Conservation (phyloP, 2,113 vertebrate genomes). For the Galemys pyrenaicus region DNA sequence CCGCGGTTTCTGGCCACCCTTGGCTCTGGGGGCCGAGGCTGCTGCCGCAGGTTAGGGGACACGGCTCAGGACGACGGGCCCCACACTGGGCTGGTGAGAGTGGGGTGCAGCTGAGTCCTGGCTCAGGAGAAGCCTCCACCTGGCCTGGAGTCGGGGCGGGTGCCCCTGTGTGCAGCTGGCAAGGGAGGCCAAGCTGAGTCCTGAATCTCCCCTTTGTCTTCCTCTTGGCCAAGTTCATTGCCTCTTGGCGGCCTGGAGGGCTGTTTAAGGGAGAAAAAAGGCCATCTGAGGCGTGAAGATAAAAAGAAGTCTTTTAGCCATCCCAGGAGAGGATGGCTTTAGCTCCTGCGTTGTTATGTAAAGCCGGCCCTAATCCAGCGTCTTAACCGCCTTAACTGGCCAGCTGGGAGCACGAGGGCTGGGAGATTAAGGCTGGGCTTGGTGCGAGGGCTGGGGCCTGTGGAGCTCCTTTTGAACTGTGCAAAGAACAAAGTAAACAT, state of each 20-base stretch:
- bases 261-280: conserved; percentile 69
- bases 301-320: conserved; percentile 85
- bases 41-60: not conserved
- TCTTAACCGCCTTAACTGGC: conserved; percentile 87
- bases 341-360: conserved; percentile 87
- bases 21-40: fast-evolving
- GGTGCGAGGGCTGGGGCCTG: conserved; percentile 82
- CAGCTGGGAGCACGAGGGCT: conserved; percentile 84
- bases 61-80: not conserved
- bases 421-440: conserved; percentile 88
- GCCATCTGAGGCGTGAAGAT: conserved; percentile 85
- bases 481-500: conserved; percentile 87
- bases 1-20: not conserved
- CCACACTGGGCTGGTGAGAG: not conserved
- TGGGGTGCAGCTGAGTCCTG: not conserved
- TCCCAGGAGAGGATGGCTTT: conserved; percentile 83
- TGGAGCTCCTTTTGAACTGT: conserved; percentile 86
- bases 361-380: conserved; percentile 88
- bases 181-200: conserved; percentile 59
- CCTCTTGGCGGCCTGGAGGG: conserved; percentile 73
- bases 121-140: not conserved
- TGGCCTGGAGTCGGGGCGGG: not conserved
- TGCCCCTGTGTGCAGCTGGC: not conserved
- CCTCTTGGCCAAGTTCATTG: conserved; percentile 83
- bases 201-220: conserved; percentile 85